Percentiles rank a stretch among this genome's conserved stretches.
These are phyloP conservation scores for Carduelis carduelis DNA, from an alignment of 2,797 vertebrate species.

Conservation along the genomic window DNA sequence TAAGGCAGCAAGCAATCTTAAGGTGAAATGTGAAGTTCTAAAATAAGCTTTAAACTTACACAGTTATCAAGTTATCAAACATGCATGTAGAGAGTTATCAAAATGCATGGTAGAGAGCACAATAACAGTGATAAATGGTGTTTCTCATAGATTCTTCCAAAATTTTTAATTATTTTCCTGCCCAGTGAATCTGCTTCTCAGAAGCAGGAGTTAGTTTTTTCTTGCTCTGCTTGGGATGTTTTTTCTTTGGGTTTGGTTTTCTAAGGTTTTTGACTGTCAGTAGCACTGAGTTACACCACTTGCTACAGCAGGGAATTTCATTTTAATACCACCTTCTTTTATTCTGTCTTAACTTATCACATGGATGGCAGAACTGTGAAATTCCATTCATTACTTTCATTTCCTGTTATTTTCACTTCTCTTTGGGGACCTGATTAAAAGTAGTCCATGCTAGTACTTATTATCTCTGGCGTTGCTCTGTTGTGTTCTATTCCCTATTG, in stretches of 20 bases:
- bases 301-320: neutral
- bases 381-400: constrained; percentile 2
- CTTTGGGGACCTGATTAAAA: constrained; percentile 45
- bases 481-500: constrained; percentile 36
- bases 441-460: neutral
- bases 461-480: neutral
- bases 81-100: too few relatives aligned
- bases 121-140: neutral
- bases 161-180: neutral
- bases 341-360: neutral
- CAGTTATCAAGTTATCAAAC: neutral
- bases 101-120: neutral
- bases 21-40: neutral
- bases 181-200: neutral
- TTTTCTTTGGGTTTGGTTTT: neutral
- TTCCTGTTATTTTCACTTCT: constrained; percentile 34
- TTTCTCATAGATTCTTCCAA: neutral
- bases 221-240: neutral
- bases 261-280: neutral
- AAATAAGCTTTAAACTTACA: neutral
- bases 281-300: neutral
- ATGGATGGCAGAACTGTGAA: neutral
- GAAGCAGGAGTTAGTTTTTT: neutral
- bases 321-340: neutral
- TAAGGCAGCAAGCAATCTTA: neutral